phyloP scores from a whole-genome alignment of 1,140 invertebrate genomes.

The Pseudoatta argentina region DNA sequence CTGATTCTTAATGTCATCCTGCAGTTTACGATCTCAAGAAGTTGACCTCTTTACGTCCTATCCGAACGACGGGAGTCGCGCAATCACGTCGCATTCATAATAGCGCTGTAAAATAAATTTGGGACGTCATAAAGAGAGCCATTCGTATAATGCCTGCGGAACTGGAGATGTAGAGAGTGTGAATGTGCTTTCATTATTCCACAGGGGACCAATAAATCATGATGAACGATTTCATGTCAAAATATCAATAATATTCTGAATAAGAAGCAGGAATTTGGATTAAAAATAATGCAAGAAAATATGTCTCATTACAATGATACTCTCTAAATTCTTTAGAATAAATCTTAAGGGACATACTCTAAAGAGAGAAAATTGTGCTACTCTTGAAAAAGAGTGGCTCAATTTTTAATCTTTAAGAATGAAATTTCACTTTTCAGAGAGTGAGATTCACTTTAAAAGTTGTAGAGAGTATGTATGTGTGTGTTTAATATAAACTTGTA shows the following conservation, averaged over 20 bases:
- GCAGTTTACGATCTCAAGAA: constrained; percentile 60
- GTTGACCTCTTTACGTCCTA: constrained; percentile 2
- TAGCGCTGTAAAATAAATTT: constrained; percentile 57
- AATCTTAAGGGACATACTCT: too few relatives aligned
- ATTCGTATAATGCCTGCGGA: neutral
- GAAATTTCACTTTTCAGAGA: too few relatives aligned
- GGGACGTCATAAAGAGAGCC: constrained; percentile 25
- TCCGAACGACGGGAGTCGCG: neutral
- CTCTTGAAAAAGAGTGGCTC: too few relatives aligned
- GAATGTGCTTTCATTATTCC: constrained; percentile 11
- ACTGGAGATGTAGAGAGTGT: neutral
- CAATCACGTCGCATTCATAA: constrained; percentile 48
- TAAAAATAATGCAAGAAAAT: neutral
- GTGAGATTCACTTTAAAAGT: too few relatives aligned
- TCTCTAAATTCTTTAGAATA: too few relatives aligned
- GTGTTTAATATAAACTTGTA: neutral
- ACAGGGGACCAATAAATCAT: neutral
- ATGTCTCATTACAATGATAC: neutral
- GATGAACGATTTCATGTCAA: neutral
- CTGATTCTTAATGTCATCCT: constrained; percentile 59
- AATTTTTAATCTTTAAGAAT: too few relatives aligned
- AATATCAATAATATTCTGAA: neutral
- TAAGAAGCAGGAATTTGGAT: neutral
- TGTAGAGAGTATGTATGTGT: too few relatives aligned
- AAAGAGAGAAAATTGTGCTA: too few relatives aligned